Base-by-base conservation (phyloP, 2,797 vertebrate species). In the Acropternis orthonyx region DNA sequence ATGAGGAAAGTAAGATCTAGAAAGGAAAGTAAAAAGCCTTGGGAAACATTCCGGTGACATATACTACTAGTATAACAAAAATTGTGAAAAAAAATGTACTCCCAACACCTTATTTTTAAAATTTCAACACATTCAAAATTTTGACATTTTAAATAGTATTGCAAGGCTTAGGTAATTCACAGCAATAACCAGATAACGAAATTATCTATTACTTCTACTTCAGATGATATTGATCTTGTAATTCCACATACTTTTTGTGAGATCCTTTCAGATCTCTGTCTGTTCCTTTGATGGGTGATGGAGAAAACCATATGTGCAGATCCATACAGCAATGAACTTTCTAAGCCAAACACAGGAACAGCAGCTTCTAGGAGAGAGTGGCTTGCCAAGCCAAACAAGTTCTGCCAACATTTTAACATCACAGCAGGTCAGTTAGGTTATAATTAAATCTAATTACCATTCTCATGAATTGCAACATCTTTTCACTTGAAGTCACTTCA, bases 351-450 rank as follows among this genome's bases (percentile, higher is more conserved):
- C 39, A 55, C 59, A 73, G 30, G 84, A 87, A 65, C 39, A 95
- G 76, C 73, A 92, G 89, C 43, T 83, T 88, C 92, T 22, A 88
- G 78, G 56, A 75, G 56, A 76, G 61, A 63, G 46, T 12, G 9
- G 46, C 73, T 89, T 95, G 93, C 90, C 95, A 95, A 96, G 93
- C 77, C 78, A 96, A 96, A 96, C 89, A 89, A 89, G 73, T 88
- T 94, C 79, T 88, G 89, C 91, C 76, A 96, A 91, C 79, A 56
- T 75, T 93, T 93, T 94, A 95, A 91, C 91, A 94, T 65, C 82
- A 91, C 66, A 62, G 69, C 93, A 95, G 95, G 92, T 96, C 91
- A 97, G 55, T 71, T 26, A 80, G 90, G 76, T 94, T 95, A 85
- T 89, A 95, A 94, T 95, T 95, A 93, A 85, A 54, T 63, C 61